Evolutionary conservation across 2,113 vertebrate genomes (phyloP), one percentile per base, ranked within the genome.

Genomic region (Pelecanoides urinatrix): DNA sequence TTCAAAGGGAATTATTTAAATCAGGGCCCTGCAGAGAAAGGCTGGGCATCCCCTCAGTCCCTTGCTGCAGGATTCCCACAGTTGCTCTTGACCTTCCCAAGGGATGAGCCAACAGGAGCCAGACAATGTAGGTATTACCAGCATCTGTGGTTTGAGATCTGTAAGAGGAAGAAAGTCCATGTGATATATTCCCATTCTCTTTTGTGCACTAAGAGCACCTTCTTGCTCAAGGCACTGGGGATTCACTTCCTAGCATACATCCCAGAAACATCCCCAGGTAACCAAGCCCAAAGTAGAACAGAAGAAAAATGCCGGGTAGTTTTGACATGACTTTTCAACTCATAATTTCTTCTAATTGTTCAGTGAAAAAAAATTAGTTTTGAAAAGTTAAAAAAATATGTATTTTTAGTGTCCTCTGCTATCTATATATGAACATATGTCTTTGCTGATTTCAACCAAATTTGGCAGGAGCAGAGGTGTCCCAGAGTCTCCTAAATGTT

Each of bases 361-460:
- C 42, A 44, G 10, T 49, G 21, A 47, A 36, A 90, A 78, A 49
- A 53, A 50, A 2, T 1, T 6, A 38, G 0, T 6, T 66, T 73
- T 73, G 4, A 52, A 67, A 75, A 47, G 14, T 47, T 52, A 5
- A 61, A 86, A 83, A 56, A 42, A 16, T 0, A 19, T 0, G 1
- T 11, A 8, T 66, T 71, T 72, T 77, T 78, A 50, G 2, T 58
- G 29, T 62, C 10, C 13, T 82, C 5, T 74, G 10, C 16, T 86
- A 9, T 15, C 9, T 30, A 36, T 27, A 4, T 40, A 11, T n/a
- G 26, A 72, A 45, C 62, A 65, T 16, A 19, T 0, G 0, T 4
- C 1, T 17, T 44, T 65, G 14, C 6, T 70, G 53, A 83, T 80
- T 93, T 88, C 49, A 66, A 66, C 3, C 15, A 53, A 53, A 53